Percentiles rank a stretch among this genome's conserved stretches.
These are phyloP conservation scores for Mareca penelope DNA, from an alignment of 2,797 vertebrate species.

Conservation along the genomic window DNA sequence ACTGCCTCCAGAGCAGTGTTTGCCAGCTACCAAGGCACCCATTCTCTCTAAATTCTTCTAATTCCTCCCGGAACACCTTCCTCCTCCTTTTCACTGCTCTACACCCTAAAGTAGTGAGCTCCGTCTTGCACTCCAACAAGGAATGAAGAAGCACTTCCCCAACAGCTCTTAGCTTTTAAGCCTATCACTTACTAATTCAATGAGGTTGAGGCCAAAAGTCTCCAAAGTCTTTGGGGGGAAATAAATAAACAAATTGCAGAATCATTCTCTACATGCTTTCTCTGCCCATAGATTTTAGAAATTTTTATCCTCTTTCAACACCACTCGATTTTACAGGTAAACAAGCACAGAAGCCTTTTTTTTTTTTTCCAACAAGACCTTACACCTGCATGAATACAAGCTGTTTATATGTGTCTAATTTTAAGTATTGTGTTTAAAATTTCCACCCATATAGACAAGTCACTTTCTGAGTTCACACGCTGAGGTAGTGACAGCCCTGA, in stretches of 20 bases:
- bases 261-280: background rate
- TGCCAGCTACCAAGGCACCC: background rate
- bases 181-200: background rate
- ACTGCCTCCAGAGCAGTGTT: background rate
- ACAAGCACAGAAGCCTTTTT: background rate
- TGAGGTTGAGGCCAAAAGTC: background rate
- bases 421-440: conserved; percentile 27
- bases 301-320: background rate
- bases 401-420: conserved; percentile 45
- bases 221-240: background rate
- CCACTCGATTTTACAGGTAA: background rate
- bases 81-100: background rate
- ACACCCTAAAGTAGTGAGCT: background rate
- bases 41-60: background rate
- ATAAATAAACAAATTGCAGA: background rate
- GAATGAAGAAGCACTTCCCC: background rate
- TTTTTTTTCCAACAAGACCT: background rate
- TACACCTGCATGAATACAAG: background rate
- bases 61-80: background rate
- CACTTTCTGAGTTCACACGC: background rate
- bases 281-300: background rate
- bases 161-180: background rate
- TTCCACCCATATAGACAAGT: conserved; percentile 5
- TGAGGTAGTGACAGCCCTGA: conserved; percentile 2
- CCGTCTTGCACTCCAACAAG: background rate